phyloP scores from a whole-genome alignment of 1,140 invertebrate genomes.

The Drosophila rufa region DNA sequence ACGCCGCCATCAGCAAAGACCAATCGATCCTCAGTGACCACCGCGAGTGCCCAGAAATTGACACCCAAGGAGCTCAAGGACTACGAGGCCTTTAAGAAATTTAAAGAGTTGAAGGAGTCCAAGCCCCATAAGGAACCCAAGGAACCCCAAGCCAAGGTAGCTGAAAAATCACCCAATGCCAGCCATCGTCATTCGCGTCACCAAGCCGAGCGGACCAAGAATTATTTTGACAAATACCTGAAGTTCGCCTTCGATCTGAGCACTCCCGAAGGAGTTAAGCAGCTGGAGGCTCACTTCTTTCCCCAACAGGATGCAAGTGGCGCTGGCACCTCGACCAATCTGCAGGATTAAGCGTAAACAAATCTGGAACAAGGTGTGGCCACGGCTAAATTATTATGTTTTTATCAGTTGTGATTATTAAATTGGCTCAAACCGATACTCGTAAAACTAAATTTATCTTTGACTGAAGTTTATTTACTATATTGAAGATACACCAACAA shows the following conservation, averaged over 20 bases:
- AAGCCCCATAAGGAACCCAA: constrained; percentile 7
- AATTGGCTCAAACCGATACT: neutral
- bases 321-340: neutral
- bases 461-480: neutral
- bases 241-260: constrained; percentile 69
- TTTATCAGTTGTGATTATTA: constrained; percentile 2
- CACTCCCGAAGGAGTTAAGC: constrained; percentile 57
- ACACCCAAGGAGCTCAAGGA: constrained; percentile 6
- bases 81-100: neutral
- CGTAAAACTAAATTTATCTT: constrained; percentile 3
- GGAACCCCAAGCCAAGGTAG: neutral
- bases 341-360: neutral
- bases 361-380: neutral
- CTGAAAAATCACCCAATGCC: constrained; percentile 5
- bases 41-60: neutral
- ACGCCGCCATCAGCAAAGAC: neutral
- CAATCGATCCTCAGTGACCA: too few species aligned
- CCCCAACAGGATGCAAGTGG: constrained; percentile 9
- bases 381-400: constrained; percentile 9
- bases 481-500: too few species aligned
- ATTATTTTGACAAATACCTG: constrained; percentile 67
- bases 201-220: constrained; percentile 43
- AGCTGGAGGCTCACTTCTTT: constrained; percentile 69
- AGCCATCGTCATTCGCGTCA: constrained; percentile 28
- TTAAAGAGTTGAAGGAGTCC: neutral